These are phyloP conservation scores for Enteromius anoplus DNA, from an alignment of 2,797 vertebrate species.

Conservation along the genomic window DNA sequence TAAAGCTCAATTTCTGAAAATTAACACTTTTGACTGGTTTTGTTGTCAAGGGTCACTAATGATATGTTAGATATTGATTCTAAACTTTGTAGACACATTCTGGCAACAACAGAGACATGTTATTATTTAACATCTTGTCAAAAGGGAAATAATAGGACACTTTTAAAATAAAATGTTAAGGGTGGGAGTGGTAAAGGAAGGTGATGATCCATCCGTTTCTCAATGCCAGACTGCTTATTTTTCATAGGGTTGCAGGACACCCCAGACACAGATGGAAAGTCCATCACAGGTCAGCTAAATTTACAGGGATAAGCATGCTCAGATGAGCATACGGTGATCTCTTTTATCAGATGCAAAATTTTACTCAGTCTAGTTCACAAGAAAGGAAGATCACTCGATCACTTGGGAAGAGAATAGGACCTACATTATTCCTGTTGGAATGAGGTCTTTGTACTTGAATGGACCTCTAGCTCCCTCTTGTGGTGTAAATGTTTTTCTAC, in stretches of 20 bases:
- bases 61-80: background rate
- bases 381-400: background rate
- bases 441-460: background rate
- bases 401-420: background rate
- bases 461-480: conserved; percentile 2
- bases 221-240: background rate
- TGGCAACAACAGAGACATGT: background rate
- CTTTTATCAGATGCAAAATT: background rate
- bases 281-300: background rate
- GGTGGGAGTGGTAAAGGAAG: background rate
- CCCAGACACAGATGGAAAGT: background rate
- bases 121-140: background rate
- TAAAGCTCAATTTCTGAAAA: too few relatives aligned
- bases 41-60: background rate
- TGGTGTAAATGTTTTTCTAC: background rate
- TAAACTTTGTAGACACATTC: background rate
- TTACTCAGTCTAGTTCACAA: background rate
- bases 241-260: background rate
- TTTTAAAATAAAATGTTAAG: background rate
- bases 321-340: background rate
- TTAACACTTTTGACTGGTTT: too few relatives aligned
- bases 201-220: background rate
- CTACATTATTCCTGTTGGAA: background rate
- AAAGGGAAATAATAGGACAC: background rate
- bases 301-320: background rate